phyloP scores from a whole-genome alignment of 2,113 vertebrate genomes.

The Falco punctatus region DNA sequence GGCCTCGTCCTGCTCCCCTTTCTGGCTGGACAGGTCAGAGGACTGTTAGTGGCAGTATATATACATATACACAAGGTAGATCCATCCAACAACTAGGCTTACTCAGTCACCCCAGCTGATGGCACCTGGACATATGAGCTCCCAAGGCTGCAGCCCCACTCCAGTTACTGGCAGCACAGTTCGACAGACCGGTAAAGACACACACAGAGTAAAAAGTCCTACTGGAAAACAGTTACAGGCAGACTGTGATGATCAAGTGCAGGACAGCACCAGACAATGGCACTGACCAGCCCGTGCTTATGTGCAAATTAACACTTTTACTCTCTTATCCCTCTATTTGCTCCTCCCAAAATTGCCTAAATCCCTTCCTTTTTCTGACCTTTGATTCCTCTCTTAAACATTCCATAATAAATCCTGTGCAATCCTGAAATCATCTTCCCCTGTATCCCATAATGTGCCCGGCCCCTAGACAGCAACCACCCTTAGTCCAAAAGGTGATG shows the following conservation, averaged over 20 bases:
- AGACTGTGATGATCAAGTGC: background rate
- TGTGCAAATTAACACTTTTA: background rate
- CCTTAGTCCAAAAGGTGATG: background rate
- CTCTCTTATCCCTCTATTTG: background rate
- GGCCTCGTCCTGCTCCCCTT: background rate
- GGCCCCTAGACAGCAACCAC: background rate
- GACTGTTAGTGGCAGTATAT: fast-evolving
- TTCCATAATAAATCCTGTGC: background rate
- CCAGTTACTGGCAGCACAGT: background rate
- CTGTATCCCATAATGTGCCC: fast-evolving
- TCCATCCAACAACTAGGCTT: background rate
- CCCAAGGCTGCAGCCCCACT: background rate
- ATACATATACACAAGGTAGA: fast-evolving
- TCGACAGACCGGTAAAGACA: background rate
- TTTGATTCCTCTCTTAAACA: background rate
- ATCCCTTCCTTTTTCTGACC: background rate
- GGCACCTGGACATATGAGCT: fast-evolving
- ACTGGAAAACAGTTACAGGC: background rate
- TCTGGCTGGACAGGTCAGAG: background rate
- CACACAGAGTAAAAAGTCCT: too few species aligned
- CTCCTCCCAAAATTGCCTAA: background rate
- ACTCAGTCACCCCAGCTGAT: background rate
- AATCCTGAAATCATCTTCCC: background rate
- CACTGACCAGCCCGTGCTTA: background rate
- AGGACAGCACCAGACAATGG: background rate